Conservation (phyloP, 1,140 invertebrate species). For the Phthorimaea operculella region DNA sequence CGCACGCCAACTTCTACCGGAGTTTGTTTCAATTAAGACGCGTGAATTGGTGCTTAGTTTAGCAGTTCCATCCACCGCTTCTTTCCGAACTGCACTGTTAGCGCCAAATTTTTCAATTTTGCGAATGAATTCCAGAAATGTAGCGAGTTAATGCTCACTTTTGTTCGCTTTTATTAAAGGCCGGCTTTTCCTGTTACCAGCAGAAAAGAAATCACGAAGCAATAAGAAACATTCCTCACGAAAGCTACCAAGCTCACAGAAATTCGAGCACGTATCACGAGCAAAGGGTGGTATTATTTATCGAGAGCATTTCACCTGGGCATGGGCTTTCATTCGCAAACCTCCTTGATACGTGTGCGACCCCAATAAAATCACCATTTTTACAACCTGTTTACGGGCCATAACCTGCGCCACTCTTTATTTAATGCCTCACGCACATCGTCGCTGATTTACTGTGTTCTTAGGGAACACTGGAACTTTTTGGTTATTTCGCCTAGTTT, state of each 20-base stretch:
- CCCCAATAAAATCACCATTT: slow-evolving; percentile 39
- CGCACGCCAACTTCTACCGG: slow-evolving; percentile 16
- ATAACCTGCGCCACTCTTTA: slow-evolving; percentile 32
- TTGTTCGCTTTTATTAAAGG: slow-evolving; percentile 2
- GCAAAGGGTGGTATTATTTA: slow-evolving; percentile 20
- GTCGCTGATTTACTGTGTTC: slow-evolving; percentile 26
- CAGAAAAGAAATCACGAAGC: slow-evolving; percentile 2
- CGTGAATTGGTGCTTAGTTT: slow-evolving; percentile 25
- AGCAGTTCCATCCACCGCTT: slow-evolving; percentile 14
- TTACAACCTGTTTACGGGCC: slow-evolving; percentile 37
- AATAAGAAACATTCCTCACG: slow-evolving; percentile 1
- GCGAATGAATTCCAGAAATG: slow-evolving; percentile 1
- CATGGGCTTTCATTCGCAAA: slow-evolving; percentile 9
- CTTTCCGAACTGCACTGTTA: slow-evolving; percentile 17
- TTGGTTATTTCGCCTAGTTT: slow-evolving; percentile 2
- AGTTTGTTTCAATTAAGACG: slow-evolving; percentile 39
- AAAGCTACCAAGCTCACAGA: slow-evolving; percentile 10
- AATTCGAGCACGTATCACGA: slow-evolving; percentile 13
- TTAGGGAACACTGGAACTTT: slow-evolving; percentile 10
- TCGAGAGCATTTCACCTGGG: slow-evolving; percentile 16
- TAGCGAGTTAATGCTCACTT: not conserved
- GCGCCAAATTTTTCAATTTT: slow-evolving; percentile 5
- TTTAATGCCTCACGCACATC: slow-evolving; percentile 18
- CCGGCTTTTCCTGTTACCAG: not conserved
- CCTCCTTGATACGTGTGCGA: slow-evolving; percentile 20